A percentile compares a stretch with the other conserved stretches of the same genome.
Evolutionary conservation across 1,140 invertebrate genomes (phyloP).

Genomic region (Marisa cornuarietis): DNA sequence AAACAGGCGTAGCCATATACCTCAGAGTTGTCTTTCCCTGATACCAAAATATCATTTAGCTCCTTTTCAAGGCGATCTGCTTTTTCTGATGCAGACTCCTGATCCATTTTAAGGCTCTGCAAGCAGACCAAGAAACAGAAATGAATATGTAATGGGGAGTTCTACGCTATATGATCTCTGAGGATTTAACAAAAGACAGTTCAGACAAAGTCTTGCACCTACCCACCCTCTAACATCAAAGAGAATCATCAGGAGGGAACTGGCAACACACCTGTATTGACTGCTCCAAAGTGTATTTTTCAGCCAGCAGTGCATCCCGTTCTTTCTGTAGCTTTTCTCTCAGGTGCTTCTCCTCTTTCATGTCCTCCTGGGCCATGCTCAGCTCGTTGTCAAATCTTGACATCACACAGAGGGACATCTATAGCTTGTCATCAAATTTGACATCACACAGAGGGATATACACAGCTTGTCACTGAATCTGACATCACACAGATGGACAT

Average conservation of each 20-base stretch:
- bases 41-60: constrained; percentile 79
- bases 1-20: constrained; percentile 60
- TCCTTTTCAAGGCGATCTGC: constrained; percentile 80
- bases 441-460: constrained; percentile 74
- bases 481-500: neutral
- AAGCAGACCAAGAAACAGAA: constrained; percentile 15
- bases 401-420: neutral
- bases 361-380: constrained; percentile 82
- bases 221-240: neutral
- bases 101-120: constrained; percentile 84
- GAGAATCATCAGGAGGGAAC: constrained; percentile 32
- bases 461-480: constrained; percentile 88
- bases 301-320: constrained; percentile 81
- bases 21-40: constrained; percentile 85
- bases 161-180: too few relatives aligned
- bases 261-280: constrained; percentile 78
- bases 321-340: constrained; percentile 85
- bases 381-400: constrained; percentile 88
- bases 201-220: too few relatives aligned
- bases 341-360: constrained; percentile 79
- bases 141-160: too few relatives aligned
- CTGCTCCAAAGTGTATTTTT: constrained; percentile 88
- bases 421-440: too few relatives aligned
- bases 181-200: too few relatives aligned
- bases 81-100: constrained; percentile 88